Evolutionary conservation across 2,797 vertebrate species (phyloP).

Genomic region (Rhyacichthys aspro): DNA sequence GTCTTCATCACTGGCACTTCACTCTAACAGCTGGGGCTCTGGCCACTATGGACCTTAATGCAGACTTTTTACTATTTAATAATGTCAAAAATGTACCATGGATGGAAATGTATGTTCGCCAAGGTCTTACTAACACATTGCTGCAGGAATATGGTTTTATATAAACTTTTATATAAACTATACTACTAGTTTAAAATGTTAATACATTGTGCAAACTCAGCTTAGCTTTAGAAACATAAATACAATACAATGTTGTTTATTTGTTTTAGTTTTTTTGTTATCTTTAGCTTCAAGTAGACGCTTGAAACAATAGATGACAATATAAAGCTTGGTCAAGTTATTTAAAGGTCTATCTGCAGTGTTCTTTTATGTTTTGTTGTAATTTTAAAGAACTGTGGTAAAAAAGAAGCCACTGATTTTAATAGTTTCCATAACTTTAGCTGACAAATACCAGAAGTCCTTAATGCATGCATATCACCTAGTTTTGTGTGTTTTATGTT

Average conservation of each 20-base stretch:
- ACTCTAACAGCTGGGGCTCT: constrained; percentile 73
- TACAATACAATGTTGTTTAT: neutral
- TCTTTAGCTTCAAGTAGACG: no score
- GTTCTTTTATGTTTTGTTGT: neutral
- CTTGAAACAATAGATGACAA: no score
- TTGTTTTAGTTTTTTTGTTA: no score
- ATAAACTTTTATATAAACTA: neutral
- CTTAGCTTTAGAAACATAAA: no score
- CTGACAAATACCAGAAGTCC: constrained; percentile 29
- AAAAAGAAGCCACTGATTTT: constrained; percentile 18
- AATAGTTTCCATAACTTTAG: constrained; percentile 12
- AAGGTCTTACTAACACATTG: constrained; percentile 12
- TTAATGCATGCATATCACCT: constrained; percentile 31
- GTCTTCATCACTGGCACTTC: constrained; percentile 91
- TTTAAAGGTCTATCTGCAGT: no score
- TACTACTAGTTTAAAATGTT: no score
- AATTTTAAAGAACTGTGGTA: constrained; percentile 22
- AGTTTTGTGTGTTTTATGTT: constrained; percentile 49
- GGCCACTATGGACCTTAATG: constrained; percentile 36
- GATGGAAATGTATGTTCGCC: constrained; percentile 9
- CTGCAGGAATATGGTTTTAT: constrained; percentile 12
- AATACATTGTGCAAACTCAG: no score
- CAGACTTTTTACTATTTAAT: constrained; percentile 48
- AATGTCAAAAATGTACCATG: constrained; percentile 25
- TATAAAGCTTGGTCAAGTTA: no score